Percentiles rank a stretch among this genome's conserved stretches.
Evolutionary conservation across 2,797 vertebrate species (phyloP).

Genomic region (Discoglossus pictus): DNA sequence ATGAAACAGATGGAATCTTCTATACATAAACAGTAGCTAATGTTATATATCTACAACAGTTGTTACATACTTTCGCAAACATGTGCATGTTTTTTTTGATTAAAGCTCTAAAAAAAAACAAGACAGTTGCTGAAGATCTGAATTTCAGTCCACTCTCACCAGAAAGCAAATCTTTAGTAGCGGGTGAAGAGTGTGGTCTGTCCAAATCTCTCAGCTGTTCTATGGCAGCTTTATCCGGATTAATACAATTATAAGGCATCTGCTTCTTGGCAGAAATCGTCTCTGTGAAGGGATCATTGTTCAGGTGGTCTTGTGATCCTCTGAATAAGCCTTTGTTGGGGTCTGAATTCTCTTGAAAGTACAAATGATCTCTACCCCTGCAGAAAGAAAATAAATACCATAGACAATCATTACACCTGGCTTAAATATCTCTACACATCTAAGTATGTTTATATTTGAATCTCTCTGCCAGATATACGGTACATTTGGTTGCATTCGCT

Average conservation of each 20-base stretch:
- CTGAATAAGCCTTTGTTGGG: conserved; percentile 51
- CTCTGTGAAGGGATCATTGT: conserved; percentile 24
- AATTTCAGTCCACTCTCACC: conserved; percentile 65
- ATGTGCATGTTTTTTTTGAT: too few species aligned
- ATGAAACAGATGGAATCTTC: too few species aligned
- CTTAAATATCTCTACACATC: too few species aligned
- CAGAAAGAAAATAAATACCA: conserved; percentile 52
- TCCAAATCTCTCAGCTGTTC: conserved; percentile 41
- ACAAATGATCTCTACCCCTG: conserved; percentile 81
- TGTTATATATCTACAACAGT: too few species aligned
- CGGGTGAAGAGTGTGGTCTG: conserved; percentile 54
- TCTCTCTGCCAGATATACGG: too few species aligned
- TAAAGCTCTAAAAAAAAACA: too few species aligned
- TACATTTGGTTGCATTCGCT: too few species aligned
- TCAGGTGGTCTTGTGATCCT: conserved; percentile 43
- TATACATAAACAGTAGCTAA: too few species aligned
- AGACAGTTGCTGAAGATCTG: too few species aligned
- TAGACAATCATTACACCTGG: too few species aligned
- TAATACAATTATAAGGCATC: conserved; percentile 1
- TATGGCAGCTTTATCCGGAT: conserved; percentile 22
- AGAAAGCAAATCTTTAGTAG: conserved; percentile 78
- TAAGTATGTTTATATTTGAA: too few species aligned
- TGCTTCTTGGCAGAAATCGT: conserved; percentile 26
- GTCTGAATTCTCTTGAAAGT: conserved; percentile 71
- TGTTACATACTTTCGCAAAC: too few species aligned